Conservation (phyloP, 2,888 invertebrate genomes). For the Leistus spinibarbis region DNA sequence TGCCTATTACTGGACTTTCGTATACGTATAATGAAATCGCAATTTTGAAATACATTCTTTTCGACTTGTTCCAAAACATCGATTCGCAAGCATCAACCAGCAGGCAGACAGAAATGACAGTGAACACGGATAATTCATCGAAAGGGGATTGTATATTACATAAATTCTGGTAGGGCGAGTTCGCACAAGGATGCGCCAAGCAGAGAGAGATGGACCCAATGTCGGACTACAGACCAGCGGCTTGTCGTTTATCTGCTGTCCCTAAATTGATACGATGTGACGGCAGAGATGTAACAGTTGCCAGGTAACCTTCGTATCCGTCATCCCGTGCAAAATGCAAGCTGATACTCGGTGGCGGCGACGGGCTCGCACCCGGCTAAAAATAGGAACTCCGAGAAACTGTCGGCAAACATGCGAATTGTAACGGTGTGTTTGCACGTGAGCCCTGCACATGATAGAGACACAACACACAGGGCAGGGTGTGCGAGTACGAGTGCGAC, state of each 20-base stretch:
- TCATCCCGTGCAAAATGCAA: neutral
- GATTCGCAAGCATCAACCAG: neutral
- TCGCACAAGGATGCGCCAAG: neutral
- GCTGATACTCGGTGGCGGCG: neutral
- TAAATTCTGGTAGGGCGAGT: neutral
- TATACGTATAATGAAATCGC: too few relatives aligned
- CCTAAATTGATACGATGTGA: conserved; percentile 3
- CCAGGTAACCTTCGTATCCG: conserved; percentile 6
- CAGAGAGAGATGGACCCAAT: neutral
- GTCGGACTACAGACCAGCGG: neutral
- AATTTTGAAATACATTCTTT: neutral
- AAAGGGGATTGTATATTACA: neutral
- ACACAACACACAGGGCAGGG: neutral
- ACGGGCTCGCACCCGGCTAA: neutral
- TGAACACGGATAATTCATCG: neutral
- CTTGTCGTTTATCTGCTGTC: neutral
- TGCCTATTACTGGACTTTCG: too few relatives aligned
- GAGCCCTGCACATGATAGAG: neutral
- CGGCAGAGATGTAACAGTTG: neutral
- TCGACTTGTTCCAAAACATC: neutral
- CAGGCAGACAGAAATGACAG: neutral
- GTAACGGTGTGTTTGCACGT: conserved; percentile 15
- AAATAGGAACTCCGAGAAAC: conserved; percentile 2
- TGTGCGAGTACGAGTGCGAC: neutral
- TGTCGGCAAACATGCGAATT: conserved; percentile 17